These are phyloP conservation scores for Mionectes macconnelli DNA, from an alignment of 2,113 vertebrate genomes.

Conservation along the genomic window DNA sequence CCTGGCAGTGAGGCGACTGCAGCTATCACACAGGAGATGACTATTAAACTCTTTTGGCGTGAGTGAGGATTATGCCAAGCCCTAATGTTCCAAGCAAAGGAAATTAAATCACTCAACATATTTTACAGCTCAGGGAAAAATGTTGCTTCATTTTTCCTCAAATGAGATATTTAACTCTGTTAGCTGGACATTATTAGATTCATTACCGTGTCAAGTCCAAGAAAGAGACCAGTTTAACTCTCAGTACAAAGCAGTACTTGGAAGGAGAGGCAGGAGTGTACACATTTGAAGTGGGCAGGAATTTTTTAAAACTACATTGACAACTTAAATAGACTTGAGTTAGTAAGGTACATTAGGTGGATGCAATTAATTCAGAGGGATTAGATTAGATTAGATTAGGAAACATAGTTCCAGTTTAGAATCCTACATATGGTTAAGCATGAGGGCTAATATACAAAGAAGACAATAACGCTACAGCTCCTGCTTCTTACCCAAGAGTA, in stretches of 20 bases:
- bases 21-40: slow-evolving; percentile 38
- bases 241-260: not conserved
- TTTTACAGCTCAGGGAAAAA: slow-evolving; percentile 55
- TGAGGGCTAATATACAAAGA: not conserved
- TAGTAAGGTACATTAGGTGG: not conserved
- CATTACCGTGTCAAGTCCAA: slow-evolving; percentile 62
- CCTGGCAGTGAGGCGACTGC: slow-evolving; percentile 16
- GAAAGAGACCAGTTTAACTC: slow-evolving; percentile 52
- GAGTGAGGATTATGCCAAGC: slow-evolving; percentile 47
- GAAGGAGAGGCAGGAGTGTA: not conserved
- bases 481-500: not conserved
- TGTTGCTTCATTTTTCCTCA: slow-evolving; percentile 62
- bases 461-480: not conserved
- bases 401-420: not conserved
- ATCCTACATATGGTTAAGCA: not conserved
- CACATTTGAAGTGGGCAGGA: not conserved
- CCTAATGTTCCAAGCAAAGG: slow-evolving; percentile 60
- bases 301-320: not conserved
- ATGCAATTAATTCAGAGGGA: not conserved
- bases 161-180: slow-evolving; percentile 51
- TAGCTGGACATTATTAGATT: slow-evolving; percentile 54
- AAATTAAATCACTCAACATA: slow-evolving; percentile 45
- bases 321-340: not conserved
- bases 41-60: slow-evolving; percentile 39
- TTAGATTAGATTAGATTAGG: not conserved